phyloP scores from a whole-genome alignment of 2,888 invertebrate genomes.

The Campaea margaritaria region DNA sequence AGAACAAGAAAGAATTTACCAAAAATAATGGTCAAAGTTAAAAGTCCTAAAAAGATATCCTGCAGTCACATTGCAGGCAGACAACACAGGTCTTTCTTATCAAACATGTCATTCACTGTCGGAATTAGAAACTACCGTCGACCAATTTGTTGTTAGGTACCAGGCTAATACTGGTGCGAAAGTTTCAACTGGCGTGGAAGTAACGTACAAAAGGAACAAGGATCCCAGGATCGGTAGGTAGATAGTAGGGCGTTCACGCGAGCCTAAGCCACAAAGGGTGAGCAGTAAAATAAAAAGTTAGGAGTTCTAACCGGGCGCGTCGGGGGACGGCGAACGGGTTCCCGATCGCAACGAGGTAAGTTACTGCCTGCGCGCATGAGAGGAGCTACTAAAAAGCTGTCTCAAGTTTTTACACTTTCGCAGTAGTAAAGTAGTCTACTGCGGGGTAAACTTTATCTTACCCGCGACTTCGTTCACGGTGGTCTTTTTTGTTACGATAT shows the following conservation, averaged over 20 bases:
- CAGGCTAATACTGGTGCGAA: constrained; percentile 57
- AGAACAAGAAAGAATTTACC: no score
- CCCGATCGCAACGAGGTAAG: constrained; percentile 67
- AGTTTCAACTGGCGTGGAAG: constrained; percentile 59
- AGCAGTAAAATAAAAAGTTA: constrained; percentile 81
- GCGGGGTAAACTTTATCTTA: no score
- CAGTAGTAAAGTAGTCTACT: no score
- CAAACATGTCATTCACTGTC: not conserved
- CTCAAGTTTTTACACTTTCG: not conserved
- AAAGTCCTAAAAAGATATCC: no score
- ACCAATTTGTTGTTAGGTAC: constrained; percentile 34
- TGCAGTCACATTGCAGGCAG: no score
- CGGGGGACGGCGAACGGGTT: constrained; percentile 79
- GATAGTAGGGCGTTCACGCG: constrained; percentile 74
- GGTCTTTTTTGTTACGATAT: no score
- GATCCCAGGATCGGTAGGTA: constrained; percentile 55
- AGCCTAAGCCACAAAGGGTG: constrained; percentile 80
- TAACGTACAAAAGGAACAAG: constrained; percentile 47
- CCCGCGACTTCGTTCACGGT: no score
- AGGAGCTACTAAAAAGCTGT: not conserved
- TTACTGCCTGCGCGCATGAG: constrained; percentile 41
- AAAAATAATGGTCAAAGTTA: no score
- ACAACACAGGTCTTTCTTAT: not conserved
- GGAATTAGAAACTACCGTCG: constrained; percentile 25
- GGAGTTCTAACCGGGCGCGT: constrained; percentile 82